These are phyloP conservation scores for Nesidiocoris tenuis DNA, from an alignment of 2,888 invertebrate species.

Conservation along the genomic window DNA sequence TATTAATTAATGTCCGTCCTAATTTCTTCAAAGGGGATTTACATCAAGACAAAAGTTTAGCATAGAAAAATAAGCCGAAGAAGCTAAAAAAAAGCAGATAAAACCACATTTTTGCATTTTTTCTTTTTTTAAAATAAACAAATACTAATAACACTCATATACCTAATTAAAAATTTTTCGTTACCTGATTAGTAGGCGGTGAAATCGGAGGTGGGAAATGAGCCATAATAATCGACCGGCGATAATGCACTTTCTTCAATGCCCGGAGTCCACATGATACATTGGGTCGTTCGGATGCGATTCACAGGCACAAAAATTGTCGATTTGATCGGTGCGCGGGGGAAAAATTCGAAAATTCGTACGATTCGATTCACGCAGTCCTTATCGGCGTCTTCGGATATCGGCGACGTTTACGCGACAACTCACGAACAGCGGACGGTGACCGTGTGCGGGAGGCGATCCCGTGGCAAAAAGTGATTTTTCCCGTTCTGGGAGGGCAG, in stretches of 20 bases:
- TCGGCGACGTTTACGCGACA: background rate
- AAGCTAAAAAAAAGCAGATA: too few species aligned
- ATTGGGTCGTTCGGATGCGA: constrained; percentile 25
- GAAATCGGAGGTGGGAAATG: constrained; percentile 46
- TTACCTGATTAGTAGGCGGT: constrained; percentile 48
- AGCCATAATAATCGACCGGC: constrained; percentile 40
- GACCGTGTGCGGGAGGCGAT: constrained; percentile 13
- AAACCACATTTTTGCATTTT: too few species aligned
- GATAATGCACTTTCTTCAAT: constrained; percentile 36
- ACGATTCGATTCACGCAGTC: background rate
- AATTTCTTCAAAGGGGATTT: too few species aligned
- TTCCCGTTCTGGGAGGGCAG: constrained; percentile 37
- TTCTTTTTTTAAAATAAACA: too few species aligned
- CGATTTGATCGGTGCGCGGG: background rate
- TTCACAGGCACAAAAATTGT: background rate
- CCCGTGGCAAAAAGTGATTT: constrained; percentile 49
- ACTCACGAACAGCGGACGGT: background rate
- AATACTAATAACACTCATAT: too few species aligned
- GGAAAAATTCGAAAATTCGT: background rate
- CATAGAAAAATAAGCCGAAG: too few species aligned
- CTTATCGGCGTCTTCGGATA: background rate
- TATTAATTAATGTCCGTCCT: too few species aligned
- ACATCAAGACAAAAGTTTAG: too few species aligned
- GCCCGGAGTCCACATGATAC: constrained; percentile 47
- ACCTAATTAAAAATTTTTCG: too few species aligned